Percentiles rank a stretch among this genome's conserved stretches.
These are phyloP conservation scores for Mungos mungo DNA, from an alignment of 2,113 vertebrate genomes.

Conservation along the genomic window DNA sequence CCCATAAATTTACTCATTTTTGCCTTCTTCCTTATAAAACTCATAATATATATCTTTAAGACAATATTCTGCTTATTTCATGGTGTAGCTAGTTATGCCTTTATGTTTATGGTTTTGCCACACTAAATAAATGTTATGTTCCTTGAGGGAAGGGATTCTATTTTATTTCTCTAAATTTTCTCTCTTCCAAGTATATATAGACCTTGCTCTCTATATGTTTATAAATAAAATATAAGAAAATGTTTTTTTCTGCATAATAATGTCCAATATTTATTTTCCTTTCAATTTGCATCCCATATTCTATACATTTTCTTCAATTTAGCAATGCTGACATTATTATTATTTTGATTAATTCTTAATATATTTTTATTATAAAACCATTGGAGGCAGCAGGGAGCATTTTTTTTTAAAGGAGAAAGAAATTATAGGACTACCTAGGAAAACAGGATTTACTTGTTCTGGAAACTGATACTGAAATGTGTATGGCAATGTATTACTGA, in stretches of 20 bases:
- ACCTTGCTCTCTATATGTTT: not conserved
- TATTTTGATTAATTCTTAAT: not conserved
- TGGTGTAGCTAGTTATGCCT: not conserved
- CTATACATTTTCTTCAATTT: not conserved
- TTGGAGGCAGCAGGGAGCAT: not conserved
- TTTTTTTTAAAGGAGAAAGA: not conserved
- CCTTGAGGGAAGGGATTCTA: not conserved
- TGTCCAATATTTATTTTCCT: conserved; percentile 37
- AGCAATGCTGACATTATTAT: not conserved
- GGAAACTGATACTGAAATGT: not conserved
- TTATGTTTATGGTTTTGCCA: not conserved
- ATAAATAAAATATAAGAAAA: conserved; percentile 34
- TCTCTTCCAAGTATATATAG: not conserved
- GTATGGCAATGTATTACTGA: not conserved
- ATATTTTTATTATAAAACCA: not conserved
- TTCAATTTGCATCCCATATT: not conserved
- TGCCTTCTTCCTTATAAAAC: not conserved
- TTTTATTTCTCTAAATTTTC: conserved; percentile 9
- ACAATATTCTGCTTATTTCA: not conserved
- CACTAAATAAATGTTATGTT: not conserved
- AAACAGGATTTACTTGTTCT: conserved; percentile 51
- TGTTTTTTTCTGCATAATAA: not conserved
- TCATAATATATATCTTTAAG: not conserved
- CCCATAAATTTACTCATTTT: not conserved
- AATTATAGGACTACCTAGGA: not conserved